These are phyloP conservation scores for Meda fulgida DNA, from an alignment of 2,797 vertebrate genomes.

Conservation along the genomic window DNA sequence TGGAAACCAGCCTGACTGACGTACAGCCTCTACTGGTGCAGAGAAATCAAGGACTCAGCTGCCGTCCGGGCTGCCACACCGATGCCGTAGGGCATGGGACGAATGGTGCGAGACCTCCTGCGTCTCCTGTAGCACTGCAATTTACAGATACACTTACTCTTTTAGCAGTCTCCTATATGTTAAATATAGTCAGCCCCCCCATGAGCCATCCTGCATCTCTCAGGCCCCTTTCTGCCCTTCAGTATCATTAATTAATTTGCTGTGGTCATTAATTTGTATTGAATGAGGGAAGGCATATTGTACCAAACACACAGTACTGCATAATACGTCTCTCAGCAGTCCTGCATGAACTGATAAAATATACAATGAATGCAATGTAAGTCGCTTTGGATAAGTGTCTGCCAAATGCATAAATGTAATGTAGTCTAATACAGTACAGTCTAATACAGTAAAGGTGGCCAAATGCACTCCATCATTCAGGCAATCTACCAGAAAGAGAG, in stretches of 20 bases:
- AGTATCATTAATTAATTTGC: no score
- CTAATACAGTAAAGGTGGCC: slow-evolving; percentile 19
- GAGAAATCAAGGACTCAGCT: slow-evolving; percentile 15
- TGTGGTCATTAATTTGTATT: not conserved
- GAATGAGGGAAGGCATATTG: not conserved
- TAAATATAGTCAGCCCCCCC: slow-evolving; percentile 31
- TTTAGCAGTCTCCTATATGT: slow-evolving; percentile 31
- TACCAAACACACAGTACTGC: not conserved
- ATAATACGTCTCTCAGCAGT: not conserved
- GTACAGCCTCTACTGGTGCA: slow-evolving; percentile 35
- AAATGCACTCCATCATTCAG: slow-evolving; percentile 7
- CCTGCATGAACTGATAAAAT: slow-evolving; percentile 20
- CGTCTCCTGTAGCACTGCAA: not conserved
- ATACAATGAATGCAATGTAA: slow-evolving; percentile 32
- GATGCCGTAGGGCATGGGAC: not conserved
- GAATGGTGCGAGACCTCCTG: not conserved
- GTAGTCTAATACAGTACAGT: no score
- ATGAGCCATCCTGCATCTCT: slow-evolving; percentile 9
- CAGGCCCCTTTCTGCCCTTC: slow-evolving; percentile 10
- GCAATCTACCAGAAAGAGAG: slow-evolving; percentile 10
- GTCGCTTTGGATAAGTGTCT: slow-evolving; percentile 6
- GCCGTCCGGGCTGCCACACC: not conserved
- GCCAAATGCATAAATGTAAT: slow-evolving; percentile 11
- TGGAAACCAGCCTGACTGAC: slow-evolving; percentile 29
- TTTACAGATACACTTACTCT: slow-evolving; percentile 15